Evolutionary conservation across 2,797 vertebrate genomes (phyloP), one percentile per base, ranked within the genome.

Genomic region (Sebastes trivittatus): DNA sequence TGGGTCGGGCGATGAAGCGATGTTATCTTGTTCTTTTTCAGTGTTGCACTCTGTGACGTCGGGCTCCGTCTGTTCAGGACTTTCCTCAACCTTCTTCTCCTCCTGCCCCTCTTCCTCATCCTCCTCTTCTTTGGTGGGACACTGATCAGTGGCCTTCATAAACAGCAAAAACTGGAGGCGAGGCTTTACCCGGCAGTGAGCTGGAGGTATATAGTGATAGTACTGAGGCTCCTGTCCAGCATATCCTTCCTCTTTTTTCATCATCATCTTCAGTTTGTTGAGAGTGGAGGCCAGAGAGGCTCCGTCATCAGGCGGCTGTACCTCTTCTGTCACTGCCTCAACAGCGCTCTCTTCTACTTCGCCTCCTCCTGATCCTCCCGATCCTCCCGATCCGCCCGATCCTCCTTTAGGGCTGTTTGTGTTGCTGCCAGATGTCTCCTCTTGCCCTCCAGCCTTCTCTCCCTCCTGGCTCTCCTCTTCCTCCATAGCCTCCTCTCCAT

Each of bases 161-260:
- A 99, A 99, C 11, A 99, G 96, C 76, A 99, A 92, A 88, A 99
- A 99, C 89, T 99, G 98, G 77, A 99, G 99, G 84, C 98, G 97
- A 8, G 98, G 98, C 70, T 99, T 99, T 2, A 99, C 98, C 77
- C 98, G 96, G 89, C 98, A 99, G 84, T 99, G 98, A 65, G 97
- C 97, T 5, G 98, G 98, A 29, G 98, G 98, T 75, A 98, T 93
- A 49, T 99, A 99, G 94, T 99, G 98, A 88, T 99, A 99, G 94
- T 99, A 99, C 71, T 99, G 95, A 1, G 98, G 98, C 83, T 99
- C 98, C 64, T 96, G 94, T 1, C 96, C 95, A 1, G 90, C 83
- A 23, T 95, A 93, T 75, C 97, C 98, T 76, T 99, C 98, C 76
- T 99, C 98, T 88, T 96, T 96, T 78, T 96, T 98, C 97, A 98